These are phyloP conservation scores for Saimiri boliviensis DNA, from an alignment of 2,113 vertebrate species.

Conservation along the genomic window DNA sequence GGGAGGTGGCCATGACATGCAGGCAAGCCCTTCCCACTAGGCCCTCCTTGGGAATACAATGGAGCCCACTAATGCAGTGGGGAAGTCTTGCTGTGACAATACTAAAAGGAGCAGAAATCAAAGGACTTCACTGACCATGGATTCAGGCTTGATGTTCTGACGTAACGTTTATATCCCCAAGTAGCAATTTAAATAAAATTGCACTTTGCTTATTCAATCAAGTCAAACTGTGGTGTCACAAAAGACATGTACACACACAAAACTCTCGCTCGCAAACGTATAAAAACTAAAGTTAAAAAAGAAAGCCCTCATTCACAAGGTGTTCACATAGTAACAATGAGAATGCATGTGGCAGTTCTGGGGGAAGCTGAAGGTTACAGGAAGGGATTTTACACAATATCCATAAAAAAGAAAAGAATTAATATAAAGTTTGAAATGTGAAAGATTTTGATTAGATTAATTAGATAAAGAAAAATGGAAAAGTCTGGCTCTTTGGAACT, in stretches of 20 bases:
- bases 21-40: conserved; percentile 73
- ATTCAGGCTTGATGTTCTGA: conserved; percentile 38
- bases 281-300: neutral
- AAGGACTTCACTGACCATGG: conserved; percentile 2
- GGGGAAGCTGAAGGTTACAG: neutral
- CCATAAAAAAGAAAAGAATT: conserved; percentile 28
- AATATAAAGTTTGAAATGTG: neutral
- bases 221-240: neutral
- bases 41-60: conserved; percentile 66
- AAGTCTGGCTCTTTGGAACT: conserved; percentile 37
- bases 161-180: neutral
- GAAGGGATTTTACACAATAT: neutral
- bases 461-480: conserved; percentile 55
- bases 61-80: neutral
- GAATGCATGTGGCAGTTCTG: neutral
- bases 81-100: neutral
- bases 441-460: conserved; percentile 62
- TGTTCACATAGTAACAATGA: neutral
- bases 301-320: neutral
- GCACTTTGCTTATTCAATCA: neutral
- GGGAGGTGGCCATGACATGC: conserved; percentile 42
- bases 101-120: conserved; percentile 58
- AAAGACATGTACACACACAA: neutral
- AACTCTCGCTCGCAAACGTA: neutral
- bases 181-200: neutral